phyloP scores from a whole-genome alignment of 2,113 vertebrate species.

The Esox niger region DNA sequence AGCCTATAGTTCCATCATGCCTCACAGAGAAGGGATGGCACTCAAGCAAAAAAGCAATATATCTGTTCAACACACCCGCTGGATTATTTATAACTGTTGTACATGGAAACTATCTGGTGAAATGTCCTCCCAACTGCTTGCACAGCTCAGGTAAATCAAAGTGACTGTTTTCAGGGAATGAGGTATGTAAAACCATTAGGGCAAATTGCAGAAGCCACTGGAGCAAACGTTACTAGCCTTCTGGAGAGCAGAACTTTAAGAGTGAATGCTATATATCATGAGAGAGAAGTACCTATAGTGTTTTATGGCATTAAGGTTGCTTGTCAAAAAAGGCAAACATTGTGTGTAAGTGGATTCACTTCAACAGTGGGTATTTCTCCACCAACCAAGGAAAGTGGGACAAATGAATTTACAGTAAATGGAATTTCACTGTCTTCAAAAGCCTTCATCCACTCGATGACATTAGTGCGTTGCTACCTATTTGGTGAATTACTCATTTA shows the following conservation, averaged over 20 bases:
- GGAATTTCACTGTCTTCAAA: too few relatives aligned
- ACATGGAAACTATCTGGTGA: constrained; percentile 51
- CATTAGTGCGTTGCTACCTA: too few relatives aligned
- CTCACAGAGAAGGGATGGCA: constrained; percentile 46
- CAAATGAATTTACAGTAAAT: constrained; percentile 50
- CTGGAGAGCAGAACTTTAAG: constrained; percentile 18
- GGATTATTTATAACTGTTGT: constrained; percentile 65
- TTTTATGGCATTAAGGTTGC: constrained; percentile 34
- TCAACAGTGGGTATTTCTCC: constrained; percentile 27
- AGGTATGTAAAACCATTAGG: constrained; percentile 64
- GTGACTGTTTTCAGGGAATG: constrained; percentile 65
- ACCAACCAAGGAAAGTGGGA: constrained; percentile 27
- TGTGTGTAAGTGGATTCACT: constrained; percentile 31
- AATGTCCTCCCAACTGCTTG: constrained; percentile 52
- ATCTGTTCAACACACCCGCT: constrained; percentile 67
- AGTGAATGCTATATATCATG: constrained; percentile 37
- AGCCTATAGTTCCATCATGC: constrained; percentile 26
- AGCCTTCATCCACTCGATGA: too few relatives aligned
- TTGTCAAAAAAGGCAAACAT: constrained; percentile 39
- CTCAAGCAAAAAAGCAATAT: constrained; percentile 69
- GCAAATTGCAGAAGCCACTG: constrained; percentile 53
- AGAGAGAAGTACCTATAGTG: constrained; percentile 30
- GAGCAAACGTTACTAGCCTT: constrained; percentile 34
- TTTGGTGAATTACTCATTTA: too few relatives aligned
- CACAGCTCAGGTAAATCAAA: constrained; percentile 72